A percentile compares a stretch with the other conserved stretches of the same genome.
Evolutionary conservation across 1,140 invertebrate species (phyloP).

Genomic region (Saccostrea echinata): DNA sequence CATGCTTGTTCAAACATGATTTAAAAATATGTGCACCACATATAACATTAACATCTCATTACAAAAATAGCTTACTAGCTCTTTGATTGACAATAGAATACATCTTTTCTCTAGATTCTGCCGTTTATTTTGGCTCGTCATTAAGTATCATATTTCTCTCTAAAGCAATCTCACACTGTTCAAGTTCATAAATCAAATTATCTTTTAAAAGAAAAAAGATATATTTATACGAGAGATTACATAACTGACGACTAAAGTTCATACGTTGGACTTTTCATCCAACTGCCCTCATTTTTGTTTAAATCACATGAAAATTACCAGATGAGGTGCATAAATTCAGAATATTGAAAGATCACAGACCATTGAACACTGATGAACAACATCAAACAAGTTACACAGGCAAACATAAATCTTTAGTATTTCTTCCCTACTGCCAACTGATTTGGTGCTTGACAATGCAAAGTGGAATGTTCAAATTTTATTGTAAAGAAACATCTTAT

Average conservation of each 20-base stretch:
- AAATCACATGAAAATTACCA: neutral
- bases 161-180: constrained; percentile 17
- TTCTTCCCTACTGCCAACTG: neutral
- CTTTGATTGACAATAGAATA: constrained; percentile 31
- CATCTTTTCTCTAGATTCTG: constrained; percentile 12
- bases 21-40: constrained; percentile 31
- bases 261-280: neutral
- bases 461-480: constrained; percentile 30
- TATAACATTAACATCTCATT: constrained; percentile 22
- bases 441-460: neutral
- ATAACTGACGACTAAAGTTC: neutral
- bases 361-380: neutral
- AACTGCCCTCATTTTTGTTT: neutral
- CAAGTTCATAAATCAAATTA: neutral
- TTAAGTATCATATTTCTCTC: constrained; percentile 30
- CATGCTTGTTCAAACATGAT: constrained; percentile 34
- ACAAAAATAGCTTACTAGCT: constrained; percentile 23
- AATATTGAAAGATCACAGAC: constrained; percentile 10
- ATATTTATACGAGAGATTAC: constrained; percentile 14
- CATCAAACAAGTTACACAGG: neutral
- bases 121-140: constrained; percentile 25
- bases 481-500: neutral
- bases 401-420: neutral
- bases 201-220: neutral
- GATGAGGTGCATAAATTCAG: constrained; percentile 9